Conservation (phyloP, 2,797 vertebrate species). For the Nasua narica region DNA sequence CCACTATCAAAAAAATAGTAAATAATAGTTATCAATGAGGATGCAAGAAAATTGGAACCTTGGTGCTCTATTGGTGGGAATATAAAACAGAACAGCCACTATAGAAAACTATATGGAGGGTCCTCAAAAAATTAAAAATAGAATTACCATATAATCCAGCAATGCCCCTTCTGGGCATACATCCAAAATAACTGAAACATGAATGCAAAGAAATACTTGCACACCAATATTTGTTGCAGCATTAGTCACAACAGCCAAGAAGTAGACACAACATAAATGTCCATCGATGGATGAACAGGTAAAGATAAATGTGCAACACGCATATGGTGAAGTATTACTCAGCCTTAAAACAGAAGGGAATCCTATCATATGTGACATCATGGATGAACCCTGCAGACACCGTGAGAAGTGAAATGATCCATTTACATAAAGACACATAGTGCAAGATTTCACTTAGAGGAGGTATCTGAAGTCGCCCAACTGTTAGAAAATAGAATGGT, state of each 20-base stretch:
- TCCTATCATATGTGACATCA: rapidly evolving
- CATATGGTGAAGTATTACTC: background rate
- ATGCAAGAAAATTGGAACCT: background rate
- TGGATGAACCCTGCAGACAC: background rate
- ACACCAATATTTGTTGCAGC: background rate
- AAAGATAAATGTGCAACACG: background rate
- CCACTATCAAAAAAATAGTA: background rate
- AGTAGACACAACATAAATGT: background rate
- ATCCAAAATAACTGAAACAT: background rate
- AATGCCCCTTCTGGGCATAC: background rate
- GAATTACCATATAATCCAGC: background rate
- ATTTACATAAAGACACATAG: background rate
- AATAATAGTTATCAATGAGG: background rate
- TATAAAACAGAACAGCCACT: background rate
- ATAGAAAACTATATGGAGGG: background rate
- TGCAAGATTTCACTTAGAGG: background rate
- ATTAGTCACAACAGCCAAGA: background rate
- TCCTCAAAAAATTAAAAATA: background rate
- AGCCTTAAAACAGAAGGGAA: background rate
- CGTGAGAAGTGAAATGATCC: background rate
- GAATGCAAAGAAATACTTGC: background rate
- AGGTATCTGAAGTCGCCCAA: background rate
- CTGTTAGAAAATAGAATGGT: background rate
- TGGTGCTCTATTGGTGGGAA: background rate
- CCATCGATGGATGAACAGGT: background rate